Base-by-base conservation (phyloP, 2,888 invertebrate genomes). In the Dolomedes plantarius region DNA sequence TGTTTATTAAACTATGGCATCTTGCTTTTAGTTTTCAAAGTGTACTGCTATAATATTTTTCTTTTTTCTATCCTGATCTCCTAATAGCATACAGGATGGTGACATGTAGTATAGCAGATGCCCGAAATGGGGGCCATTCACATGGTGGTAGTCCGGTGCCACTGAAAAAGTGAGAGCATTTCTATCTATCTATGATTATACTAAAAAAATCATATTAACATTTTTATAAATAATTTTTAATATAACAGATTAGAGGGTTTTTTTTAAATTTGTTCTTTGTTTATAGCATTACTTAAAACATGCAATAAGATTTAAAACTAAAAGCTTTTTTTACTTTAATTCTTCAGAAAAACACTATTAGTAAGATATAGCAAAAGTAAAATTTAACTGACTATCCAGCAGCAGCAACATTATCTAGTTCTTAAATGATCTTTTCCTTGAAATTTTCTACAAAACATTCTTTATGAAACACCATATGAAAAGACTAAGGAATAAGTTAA, bases 31-130 rank as follows among this genome's bases (percentile, higher is more conserved):
- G n/a, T n/a, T n/a, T 62, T 28, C 31, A n/a, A 56, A 56, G 74
- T 74, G 74, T 81, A 50, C 41, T 75, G 74, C 74, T 68, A 36
- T 68, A 81, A 82, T 32, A 23, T 23, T 64, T 74, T 69, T 79
- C 29, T 41, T 69, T 80, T 80, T 29, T 72, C 39, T 62, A 76
- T 65, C 71, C 71, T 85, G 72, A 76, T 72, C 78, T 85, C 74
- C 93, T 95, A 96, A 93, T 95, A 97, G 97, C 97, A 93, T 97
- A 97, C 94, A 97, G 97, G 94, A 97, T 97, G 97, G 97, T 97
- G 94, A 96, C 97, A 93, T 97, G 97, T 94, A 95, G 97, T 92
- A 95, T 97, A 92, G 96, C 97, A 90, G 97, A 97, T 93, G 94
- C 96, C 91, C 95, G 97, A 93, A 97, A 97, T 93, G 96, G 97